Evolutionary conservation across 2,113 vertebrate species (phyloP).

Genomic region (Psammodynastes pulverulentus): DNA sequence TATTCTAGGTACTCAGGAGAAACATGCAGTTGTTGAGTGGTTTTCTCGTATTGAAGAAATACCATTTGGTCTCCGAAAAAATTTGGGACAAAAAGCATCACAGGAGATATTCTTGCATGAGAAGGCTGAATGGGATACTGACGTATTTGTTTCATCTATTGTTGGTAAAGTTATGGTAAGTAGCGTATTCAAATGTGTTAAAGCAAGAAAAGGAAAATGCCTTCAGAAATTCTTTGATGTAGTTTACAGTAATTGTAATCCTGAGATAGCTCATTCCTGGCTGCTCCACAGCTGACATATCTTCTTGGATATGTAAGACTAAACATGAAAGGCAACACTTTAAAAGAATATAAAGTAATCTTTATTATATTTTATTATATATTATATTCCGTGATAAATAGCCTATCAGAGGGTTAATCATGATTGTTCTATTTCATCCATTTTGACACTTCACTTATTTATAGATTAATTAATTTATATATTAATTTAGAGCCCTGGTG

Average conservation of each 20-base stretch:
- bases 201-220: neutral
- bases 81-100: constrained; percentile 76
- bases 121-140: constrained; percentile 69
- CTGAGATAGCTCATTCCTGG: neutral
- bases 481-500: too few species aligned
- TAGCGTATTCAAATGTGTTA: neutral
- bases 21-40: constrained; percentile 86
- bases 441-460: neutral
- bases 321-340: neutral
- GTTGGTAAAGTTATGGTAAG: constrained; percentile 76
- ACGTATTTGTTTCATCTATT: constrained; percentile 80
- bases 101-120: constrained; percentile 86
- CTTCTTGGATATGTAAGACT: neutral
- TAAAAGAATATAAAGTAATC: neutral
- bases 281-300: neutral
- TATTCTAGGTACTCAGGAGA: constrained; percentile 68
- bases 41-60: constrained; percentile 80
- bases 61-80: constrained; percentile 70
- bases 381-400: neutral
- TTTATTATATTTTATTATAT: neutral
- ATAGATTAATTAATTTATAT: neutral
- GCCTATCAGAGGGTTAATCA: neutral
- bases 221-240: neutral
- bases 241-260: neutral
- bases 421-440: neutral